Percentiles rank a stretch among this genome's conserved stretches.
Evolutionary conservation across 2,888 invertebrate genomes (phyloP).

Genomic region (Orchestes rusci): DNA sequence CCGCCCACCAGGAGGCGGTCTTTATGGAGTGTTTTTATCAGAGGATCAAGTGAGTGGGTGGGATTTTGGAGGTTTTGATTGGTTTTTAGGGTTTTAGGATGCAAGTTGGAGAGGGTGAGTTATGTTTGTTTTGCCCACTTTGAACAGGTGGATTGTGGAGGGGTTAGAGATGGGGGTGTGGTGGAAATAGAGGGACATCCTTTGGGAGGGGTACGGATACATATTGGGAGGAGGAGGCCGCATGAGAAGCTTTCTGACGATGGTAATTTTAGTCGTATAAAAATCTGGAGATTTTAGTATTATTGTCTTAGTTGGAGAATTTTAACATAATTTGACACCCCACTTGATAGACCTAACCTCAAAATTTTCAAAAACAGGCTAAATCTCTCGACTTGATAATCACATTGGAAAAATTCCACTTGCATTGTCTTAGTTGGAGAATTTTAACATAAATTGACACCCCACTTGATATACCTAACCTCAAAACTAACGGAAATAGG

Average conservation of each 20-base stretch:
- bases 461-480: no score
- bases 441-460: no score
- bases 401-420: no score
- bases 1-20: slow-evolving; percentile 55
- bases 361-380: no score
- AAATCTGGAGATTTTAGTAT: slow-evolving; percentile 11
- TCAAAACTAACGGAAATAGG: no score
- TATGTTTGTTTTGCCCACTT: slow-evolving; percentile 64
- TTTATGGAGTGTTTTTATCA: slow-evolving; percentile 58
- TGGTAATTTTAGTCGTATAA: no score
- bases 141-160: slow-evolving; percentile 43
- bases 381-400: no score
- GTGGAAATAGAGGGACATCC: slow-evolving; percentile 32
- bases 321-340: no score
- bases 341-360: no score
- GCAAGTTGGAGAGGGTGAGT: slow-evolving; percentile 48
- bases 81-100: slow-evolving; percentile 33
- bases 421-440: no score
- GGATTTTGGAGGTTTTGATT: no score
- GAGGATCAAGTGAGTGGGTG: slow-evolving; percentile 50
- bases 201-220: slow-evolving; percentile 39
- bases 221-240: slow-evolving; percentile 49
- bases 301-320: no score
- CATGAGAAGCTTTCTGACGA: slow-evolving; percentile 47
- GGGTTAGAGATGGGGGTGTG: slow-evolving; percentile 43